Evolutionary conservation across 2,888 invertebrate genomes (phyloP).

Genomic region (Zaprionus bogoriensis): DNA sequence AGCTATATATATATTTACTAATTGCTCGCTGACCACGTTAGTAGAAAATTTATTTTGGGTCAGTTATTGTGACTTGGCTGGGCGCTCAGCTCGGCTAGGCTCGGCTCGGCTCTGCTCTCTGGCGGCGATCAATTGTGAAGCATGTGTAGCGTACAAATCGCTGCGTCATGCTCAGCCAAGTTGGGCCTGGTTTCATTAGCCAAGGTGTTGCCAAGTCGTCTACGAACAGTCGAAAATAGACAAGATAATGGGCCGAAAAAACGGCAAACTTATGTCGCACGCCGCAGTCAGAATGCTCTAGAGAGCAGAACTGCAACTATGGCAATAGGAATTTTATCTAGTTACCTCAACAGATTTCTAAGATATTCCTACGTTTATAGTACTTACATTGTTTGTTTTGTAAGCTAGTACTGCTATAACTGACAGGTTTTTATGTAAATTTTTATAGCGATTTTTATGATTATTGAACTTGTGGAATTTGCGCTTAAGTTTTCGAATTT

Average conservation of each 20-base stretch:
- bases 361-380: no score
- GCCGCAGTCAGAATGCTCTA: constrained; percentile 31
- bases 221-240: constrained; percentile 36
- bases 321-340: no score
- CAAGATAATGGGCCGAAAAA: constrained; percentile 6
- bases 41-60: constrained; percentile 31
- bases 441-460: no score
- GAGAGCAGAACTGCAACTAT: no score
- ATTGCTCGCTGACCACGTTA: constrained; percentile 46
- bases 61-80: constrained; percentile 9
- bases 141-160: constrained; percentile 38
- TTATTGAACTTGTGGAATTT: no score
- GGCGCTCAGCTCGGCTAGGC: no score
- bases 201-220: constrained; percentile 68
- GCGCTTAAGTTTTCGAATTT: no score
- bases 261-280: no score
- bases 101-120: neutral
- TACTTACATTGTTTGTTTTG: no score
- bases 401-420: no score
- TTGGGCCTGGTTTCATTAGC: constrained; percentile 33
- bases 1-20: constrained; percentile 37
- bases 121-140: constrained; percentile 15
- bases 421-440: no score
- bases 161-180: constrained; percentile 52
- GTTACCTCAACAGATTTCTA: no score